Conservation (phyloP, 37 sponge, comb jelly and placozoan genomes). For the Petrosia ficiformis region DNA sequence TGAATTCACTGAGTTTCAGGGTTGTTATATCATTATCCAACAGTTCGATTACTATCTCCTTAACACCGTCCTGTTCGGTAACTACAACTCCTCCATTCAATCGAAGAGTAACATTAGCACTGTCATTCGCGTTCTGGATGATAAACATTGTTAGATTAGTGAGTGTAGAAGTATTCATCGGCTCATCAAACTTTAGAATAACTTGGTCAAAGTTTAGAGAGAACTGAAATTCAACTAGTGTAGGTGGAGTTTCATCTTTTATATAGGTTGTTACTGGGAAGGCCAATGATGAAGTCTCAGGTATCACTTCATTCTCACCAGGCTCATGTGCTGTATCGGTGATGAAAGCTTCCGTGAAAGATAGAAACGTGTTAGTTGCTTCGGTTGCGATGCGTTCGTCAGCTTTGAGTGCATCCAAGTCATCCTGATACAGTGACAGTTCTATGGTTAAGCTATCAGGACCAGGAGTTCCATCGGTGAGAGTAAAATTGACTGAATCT, state of each 20-base stretch:
- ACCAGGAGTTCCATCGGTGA: constrained; percentile 60
- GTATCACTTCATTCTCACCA: not conserved
- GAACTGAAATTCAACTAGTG: constrained; percentile 61
- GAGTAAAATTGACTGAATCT: constrained; percentile 15
- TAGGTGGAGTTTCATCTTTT: constrained; percentile 60
- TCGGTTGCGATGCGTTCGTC: constrained; percentile 61
- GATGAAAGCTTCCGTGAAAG: constrained; percentile 46
- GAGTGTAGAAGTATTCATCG: constrained; percentile 66
- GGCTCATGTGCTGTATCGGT: constrained; percentile 70
- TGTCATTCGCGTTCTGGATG: constrained; percentile 33
- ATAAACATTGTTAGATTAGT: constrained; percentile 57
- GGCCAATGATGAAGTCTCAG: constrained; percentile 25
- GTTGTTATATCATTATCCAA: constrained; percentile 45
- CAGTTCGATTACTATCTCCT: constrained; percentile 40
- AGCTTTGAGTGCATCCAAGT: constrained; percentile 60
- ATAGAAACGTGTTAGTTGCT: constrained; percentile 43
- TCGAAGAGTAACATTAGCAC: constrained; percentile 3
- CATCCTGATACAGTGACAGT: constrained; percentile 43
- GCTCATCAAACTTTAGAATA: constrained; percentile 80
- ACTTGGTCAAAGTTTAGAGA: constrained; percentile 64
- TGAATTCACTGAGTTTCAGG: constrained; percentile 48
- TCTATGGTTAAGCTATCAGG: not conserved
- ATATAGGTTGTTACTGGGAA: constrained; percentile 28
- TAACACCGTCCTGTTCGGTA: constrained; percentile 56
- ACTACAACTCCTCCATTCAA: constrained; percentile 63